Evolutionary conservation across 2,113 vertebrate genomes (phyloP).

Genomic region (Heterotis niloticus): DNA sequence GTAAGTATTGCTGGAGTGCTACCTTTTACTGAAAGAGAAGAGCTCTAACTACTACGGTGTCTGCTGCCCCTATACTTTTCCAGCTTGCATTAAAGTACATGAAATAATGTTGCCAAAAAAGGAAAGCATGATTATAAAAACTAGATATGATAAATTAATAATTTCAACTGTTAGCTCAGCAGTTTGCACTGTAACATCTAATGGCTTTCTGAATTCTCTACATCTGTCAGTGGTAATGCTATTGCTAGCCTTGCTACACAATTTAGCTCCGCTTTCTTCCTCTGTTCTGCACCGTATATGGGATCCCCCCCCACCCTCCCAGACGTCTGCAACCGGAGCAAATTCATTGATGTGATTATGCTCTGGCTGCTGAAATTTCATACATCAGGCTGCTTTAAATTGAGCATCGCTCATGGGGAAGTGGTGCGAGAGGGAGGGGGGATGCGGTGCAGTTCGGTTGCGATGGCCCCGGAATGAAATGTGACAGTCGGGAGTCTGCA

Average conservation of each 20-base stretch:
- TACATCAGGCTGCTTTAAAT: background rate
- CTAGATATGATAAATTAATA: too few relatives aligned
- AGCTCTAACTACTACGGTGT: too few relatives aligned
- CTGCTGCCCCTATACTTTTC: too few relatives aligned
- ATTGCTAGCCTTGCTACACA: background rate
- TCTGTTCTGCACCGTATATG: background rate
- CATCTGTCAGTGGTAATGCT: background rate
- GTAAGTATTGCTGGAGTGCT: too few relatives aligned
- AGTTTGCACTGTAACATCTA: background rate
- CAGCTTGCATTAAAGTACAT: too few relatives aligned
- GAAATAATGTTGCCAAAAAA: too few relatives aligned
- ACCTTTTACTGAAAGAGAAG: too few relatives aligned
- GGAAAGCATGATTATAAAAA: too few relatives aligned
- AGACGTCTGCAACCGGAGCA: background rate
- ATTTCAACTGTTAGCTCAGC: background rate
- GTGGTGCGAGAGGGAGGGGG: background rate
- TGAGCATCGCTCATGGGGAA: background rate
- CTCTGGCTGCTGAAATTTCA: background rate
- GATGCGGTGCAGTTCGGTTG: background rate
- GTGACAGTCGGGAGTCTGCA: background rate
- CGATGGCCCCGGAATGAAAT: background rate
- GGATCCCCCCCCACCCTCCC: background rate
- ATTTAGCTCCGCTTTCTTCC: background rate
- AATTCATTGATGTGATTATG: background rate
- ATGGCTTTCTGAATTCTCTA: too few relatives aligned